A percentile compares a stretch with the other conserved stretches of the same genome.
These are phyloP conservation scores for Chaetops frenatus DNA, from an alignment of 2,113 vertebrate genomes.

Conservation along the genomic window DNA sequence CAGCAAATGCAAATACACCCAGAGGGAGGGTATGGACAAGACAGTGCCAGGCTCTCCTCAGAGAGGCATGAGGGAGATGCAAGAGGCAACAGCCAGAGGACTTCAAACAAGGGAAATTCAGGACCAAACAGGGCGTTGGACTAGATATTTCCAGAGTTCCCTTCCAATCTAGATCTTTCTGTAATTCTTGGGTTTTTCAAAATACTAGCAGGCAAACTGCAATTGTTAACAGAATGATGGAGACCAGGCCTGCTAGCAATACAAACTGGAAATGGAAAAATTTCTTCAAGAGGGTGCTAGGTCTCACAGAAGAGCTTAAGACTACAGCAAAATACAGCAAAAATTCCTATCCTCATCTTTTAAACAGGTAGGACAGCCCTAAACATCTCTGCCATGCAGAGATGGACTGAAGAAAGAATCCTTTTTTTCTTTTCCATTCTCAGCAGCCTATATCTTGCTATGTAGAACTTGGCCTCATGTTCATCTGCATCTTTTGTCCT, in stretches of 20 bases:
- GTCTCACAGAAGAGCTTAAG: not conserved
- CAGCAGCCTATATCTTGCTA: not conserved
- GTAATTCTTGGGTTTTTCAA: not conserved
- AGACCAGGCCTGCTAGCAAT: not conserved
- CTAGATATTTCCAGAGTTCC: not conserved
- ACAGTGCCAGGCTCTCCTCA: not conserved
- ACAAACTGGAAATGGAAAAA: not conserved
- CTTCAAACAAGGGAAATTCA: not conserved
- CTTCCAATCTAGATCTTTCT: not conserved
- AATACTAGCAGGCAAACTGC: not conserved
- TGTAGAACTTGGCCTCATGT: not conserved
- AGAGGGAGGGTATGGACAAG: not conserved
- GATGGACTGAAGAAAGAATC: not conserved
- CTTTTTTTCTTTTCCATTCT: not conserved
- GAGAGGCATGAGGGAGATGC: not conserved
- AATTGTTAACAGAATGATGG: not conserved
- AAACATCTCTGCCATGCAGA: not conserved
- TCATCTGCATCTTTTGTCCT: not conserved
- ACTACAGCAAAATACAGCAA: not conserved
- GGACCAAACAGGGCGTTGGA: not conserved
- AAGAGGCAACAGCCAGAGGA: not conserved
- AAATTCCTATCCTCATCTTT: not conserved
- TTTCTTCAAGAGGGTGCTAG: not conserved
- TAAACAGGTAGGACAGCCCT: not conserved
- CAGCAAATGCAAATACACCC: not conserved